Conservation (phyloP, 1,140 invertebrate species). For the Arion vulgaris region DNA sequence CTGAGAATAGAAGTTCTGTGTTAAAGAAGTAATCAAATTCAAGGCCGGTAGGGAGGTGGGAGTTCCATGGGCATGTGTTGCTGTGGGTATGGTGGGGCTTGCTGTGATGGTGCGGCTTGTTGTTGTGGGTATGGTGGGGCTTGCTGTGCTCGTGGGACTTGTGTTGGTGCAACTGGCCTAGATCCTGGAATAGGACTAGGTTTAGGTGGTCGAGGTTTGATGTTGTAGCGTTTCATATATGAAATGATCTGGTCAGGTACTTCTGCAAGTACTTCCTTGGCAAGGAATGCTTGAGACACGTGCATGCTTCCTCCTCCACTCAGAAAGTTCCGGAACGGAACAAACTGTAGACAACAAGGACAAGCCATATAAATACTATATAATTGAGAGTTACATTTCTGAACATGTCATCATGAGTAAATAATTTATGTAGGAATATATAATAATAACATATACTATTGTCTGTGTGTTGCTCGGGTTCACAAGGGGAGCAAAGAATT, state of each 20-base stretch:
- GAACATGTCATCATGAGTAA: too few relatives aligned
- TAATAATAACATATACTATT: too few relatives aligned
- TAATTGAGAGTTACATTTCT: too few relatives aligned
- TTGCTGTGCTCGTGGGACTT: slow-evolving; percentile 56
- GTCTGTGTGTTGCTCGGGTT: too few relatives aligned
- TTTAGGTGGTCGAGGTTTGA: slow-evolving; percentile 70
- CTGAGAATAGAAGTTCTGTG: too few relatives aligned
- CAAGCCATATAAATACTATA: background rate
- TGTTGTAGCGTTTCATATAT: slow-evolving; percentile 77
- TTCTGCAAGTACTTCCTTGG: slow-evolving; percentile 79
- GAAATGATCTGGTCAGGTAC: slow-evolving; percentile 77
- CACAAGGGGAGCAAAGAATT: too few relatives aligned
- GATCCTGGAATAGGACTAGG: background rate
- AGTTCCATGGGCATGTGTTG: too few relatives aligned
- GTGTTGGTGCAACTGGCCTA: background rate
- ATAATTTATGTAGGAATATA: too few relatives aligned
- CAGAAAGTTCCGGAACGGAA: slow-evolving; percentile 75
- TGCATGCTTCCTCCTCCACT: slow-evolving; percentile 53
- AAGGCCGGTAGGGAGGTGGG: too few relatives aligned
- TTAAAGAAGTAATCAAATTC: too few relatives aligned
- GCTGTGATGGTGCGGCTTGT: background rate
- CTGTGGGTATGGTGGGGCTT: background rate
- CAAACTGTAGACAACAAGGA: slow-evolving; percentile 73
- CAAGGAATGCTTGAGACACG: slow-evolving; percentile 71
- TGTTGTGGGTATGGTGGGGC: slow-evolving; percentile 21